phyloP scores from a whole-genome alignment of 2,113 vertebrate species.

The Cathartes aura region DNA sequence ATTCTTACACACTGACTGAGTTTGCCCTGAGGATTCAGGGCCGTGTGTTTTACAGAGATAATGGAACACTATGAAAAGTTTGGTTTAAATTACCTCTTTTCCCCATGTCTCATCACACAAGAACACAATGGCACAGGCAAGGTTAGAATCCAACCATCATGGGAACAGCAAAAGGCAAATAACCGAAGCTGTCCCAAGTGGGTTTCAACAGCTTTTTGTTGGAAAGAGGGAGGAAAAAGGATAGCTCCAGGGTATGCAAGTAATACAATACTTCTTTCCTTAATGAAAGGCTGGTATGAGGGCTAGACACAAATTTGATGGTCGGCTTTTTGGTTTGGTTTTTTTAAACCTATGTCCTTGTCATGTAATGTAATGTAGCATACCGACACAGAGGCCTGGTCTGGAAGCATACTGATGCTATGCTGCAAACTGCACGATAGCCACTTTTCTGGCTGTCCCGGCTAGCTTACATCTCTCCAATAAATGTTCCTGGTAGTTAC shows the following conservation, averaged over 20 bases:
- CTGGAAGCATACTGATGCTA: not conserved
- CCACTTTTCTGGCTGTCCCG: not conserved
- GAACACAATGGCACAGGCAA: not conserved
- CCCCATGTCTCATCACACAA: not conserved
- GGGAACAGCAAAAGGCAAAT: not conserved
- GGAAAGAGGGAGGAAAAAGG: not conserved
- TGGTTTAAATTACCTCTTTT: not conserved
- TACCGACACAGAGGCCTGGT: rapidly evolving
- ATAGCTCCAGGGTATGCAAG: not conserved
- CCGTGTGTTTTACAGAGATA: not conserved
- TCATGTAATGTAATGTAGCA: not conserved
- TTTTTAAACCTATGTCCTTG: not conserved
- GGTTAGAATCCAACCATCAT: not conserved
- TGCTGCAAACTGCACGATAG: not conserved
- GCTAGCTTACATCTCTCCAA: not conserved
- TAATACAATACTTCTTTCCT: not conserved
- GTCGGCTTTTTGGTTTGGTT: not conserved
- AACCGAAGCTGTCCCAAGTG: not conserved
- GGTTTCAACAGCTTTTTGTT: not conserved
- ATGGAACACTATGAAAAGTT: not conserved
- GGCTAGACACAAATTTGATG: not conserved
- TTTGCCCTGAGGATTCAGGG: not conserved
- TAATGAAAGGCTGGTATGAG: not conserved
- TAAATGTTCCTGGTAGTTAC: no score
- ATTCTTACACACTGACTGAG: not conserved